Evolutionary conservation across 1,140 invertebrate genomes (phyloP).

Genomic region (Drosophila jambulina): DNA sequence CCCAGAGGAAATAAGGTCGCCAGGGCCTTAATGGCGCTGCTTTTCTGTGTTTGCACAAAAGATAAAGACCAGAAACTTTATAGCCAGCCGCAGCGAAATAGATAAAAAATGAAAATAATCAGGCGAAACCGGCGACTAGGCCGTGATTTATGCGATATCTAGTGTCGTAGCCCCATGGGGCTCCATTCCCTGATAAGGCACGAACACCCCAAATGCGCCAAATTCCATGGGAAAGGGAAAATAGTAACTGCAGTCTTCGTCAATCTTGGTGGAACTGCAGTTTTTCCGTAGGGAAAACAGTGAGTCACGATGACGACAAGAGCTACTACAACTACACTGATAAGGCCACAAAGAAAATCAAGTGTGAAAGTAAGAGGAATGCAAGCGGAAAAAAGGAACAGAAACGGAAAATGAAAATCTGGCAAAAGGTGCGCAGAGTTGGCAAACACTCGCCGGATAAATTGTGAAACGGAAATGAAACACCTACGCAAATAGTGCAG

Average conservation of each 20-base stretch:
- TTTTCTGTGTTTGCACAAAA: conserved; percentile 72
- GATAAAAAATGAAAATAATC: conserved; percentile 74
- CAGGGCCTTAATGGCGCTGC: conserved; percentile 69
- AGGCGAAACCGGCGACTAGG: conserved; percentile 73
- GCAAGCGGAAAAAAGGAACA: not conserved
- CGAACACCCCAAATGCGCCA: conserved; percentile 62
- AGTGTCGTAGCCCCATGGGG: conserved; percentile 46
- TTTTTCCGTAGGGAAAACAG: conserved; percentile 35
- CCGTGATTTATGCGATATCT: conserved; percentile 79
- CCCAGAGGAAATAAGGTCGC: conserved; percentile 70
- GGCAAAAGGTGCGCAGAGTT: conserved; percentile 64
- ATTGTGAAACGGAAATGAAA: conserved; percentile 84
- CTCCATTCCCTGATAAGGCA: conserved; percentile 66
- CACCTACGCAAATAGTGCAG: conserved; percentile 82
- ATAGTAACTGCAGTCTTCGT: conserved; percentile 11
- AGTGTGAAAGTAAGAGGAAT: conserved; percentile 69
- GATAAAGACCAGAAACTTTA: conserved; percentile 75
- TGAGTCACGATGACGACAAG: conserved; percentile 62
- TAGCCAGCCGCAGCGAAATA: conserved; percentile 71
- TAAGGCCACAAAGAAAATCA: conserved; percentile 69
- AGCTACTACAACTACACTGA: conserved; percentile 43
- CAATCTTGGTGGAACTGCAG: conserved; percentile 45
- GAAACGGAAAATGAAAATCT: conserved; percentile 19
- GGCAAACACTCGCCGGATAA: conserved; percentile 74
- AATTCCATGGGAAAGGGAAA: conserved; percentile 12